Conservation (phyloP, 2,797 vertebrate species). For the Urocyon cinereoargenteus region DNA sequence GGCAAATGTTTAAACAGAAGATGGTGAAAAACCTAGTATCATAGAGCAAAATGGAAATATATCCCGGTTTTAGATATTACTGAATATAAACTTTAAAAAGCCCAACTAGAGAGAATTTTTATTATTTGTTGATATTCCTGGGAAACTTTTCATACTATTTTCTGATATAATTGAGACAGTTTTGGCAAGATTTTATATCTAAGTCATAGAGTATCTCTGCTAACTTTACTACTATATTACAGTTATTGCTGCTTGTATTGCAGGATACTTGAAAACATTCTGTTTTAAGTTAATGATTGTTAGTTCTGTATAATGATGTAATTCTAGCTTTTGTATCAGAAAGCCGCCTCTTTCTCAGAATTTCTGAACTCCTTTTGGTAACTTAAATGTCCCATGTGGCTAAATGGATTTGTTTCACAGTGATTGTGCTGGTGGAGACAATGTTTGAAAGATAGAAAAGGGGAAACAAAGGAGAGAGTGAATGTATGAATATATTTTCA, state of each 20-base stretch:
- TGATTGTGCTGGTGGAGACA: conserved; percentile 49
- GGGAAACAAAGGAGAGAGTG: conserved; percentile 32
- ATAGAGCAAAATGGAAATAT: background rate
- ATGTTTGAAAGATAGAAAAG: conserved; percentile 49
- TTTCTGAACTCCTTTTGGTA: conserved; percentile 44
- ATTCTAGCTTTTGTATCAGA: conserved; percentile 19
- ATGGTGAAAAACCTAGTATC: background rate
- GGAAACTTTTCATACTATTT: conserved; percentile 3
- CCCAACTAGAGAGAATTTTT: background rate
- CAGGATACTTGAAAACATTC: conserved; percentile 17
- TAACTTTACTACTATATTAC: conserved; percentile 38
- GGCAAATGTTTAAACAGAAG: conserved; percentile 29
- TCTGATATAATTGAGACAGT: conserved; percentile 3
- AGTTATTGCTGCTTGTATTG: conserved; percentile 8
- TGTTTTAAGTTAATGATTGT: conserved; percentile 40
- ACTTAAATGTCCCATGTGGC: conserved; percentile 44
- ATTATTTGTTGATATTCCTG: background rate
- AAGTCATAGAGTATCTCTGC: background rate
- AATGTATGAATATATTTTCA: conserved; percentile 47
- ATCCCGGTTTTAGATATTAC: background rate
- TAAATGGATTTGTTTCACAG: conserved; percentile 47
- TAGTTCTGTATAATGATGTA: conserved; percentile 28
- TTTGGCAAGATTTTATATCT: conserved; percentile 1
- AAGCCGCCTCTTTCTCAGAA: background rate
- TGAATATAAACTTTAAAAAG: background rate